Conservation (phyloP, 2,888 invertebrate species). For the Cephus runcator region DNA sequence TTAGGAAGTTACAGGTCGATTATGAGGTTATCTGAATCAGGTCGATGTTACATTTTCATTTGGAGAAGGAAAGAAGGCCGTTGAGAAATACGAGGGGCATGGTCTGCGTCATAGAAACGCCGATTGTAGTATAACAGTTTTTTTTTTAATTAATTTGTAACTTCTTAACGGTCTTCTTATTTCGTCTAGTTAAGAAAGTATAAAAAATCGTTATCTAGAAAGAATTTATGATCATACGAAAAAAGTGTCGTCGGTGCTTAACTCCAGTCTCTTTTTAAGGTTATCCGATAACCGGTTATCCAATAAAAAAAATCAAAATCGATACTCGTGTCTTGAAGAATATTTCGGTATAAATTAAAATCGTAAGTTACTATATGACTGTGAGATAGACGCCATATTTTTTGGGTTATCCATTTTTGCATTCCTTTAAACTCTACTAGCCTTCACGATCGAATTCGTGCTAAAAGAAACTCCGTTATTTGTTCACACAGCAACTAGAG, state of each 20-base stretch:
- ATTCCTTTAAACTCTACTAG: background rate
- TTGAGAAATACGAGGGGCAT: background rate
- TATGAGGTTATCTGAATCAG: background rate
- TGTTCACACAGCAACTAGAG: background rate
- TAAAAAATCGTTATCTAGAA: background rate
- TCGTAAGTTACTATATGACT: background rate
- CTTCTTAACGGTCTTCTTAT: background rate
- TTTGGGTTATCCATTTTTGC: background rate
- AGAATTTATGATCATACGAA: background rate
- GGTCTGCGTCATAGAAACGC: background rate
- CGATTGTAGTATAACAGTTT: background rate
- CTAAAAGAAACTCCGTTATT: background rate
- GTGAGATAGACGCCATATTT: background rate
- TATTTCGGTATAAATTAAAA: slow-evolving; percentile 22
- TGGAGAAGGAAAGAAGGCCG: background rate
- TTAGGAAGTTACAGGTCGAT: background rate
- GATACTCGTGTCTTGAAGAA: slow-evolving; percentile 19
- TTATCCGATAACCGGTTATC: slow-evolving; percentile 43
- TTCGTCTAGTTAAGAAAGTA: background rate
- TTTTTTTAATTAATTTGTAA: background rate
- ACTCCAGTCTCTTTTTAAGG: slow-evolving; percentile 33
- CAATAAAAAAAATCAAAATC: slow-evolving; percentile 24
- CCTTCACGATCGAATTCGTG: background rate
- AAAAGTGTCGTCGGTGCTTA: slow-evolving; percentile 16
- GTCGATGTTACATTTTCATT: background rate